These are phyloP conservation scores for Carcharodon carcharias DNA, from an alignment of 2,797 vertebrate genomes.

Conservation along the genomic window DNA sequence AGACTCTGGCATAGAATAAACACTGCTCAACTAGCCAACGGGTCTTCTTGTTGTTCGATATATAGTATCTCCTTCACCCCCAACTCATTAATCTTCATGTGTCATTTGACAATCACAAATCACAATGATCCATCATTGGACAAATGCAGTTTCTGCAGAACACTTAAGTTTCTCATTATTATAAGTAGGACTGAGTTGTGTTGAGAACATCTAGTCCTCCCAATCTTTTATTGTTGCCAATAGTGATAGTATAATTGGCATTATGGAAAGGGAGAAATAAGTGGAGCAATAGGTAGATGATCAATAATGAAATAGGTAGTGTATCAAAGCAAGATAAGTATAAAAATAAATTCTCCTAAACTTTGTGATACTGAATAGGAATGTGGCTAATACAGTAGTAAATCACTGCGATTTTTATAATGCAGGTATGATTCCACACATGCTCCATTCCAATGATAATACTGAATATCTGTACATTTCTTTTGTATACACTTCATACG, in stretches of 20 bases:
- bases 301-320: background rate
- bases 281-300: background rate
- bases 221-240: background rate
- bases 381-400: background rate
- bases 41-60: background rate
- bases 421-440: background rate
- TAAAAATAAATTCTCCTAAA: background rate
- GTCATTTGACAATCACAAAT: background rate
- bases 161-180: background rate
- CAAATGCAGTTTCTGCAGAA: background rate
- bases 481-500: too few relatives aligned
- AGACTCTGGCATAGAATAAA: background rate
- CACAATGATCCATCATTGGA: background rate
- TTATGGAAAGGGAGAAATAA: background rate
- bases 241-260: background rate
- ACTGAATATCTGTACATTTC: background rate
- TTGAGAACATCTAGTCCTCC: background rate
- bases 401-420: background rate
- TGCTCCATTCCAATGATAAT: background rate
- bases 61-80: background rate
- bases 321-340: background rate
- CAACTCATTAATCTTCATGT: background rate
- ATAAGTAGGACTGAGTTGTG: background rate
- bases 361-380: background rate
- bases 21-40: background rate